Conservation (phyloP, 2,113 vertebrate genomes). For the Dendrocopos noguchii region DNA sequence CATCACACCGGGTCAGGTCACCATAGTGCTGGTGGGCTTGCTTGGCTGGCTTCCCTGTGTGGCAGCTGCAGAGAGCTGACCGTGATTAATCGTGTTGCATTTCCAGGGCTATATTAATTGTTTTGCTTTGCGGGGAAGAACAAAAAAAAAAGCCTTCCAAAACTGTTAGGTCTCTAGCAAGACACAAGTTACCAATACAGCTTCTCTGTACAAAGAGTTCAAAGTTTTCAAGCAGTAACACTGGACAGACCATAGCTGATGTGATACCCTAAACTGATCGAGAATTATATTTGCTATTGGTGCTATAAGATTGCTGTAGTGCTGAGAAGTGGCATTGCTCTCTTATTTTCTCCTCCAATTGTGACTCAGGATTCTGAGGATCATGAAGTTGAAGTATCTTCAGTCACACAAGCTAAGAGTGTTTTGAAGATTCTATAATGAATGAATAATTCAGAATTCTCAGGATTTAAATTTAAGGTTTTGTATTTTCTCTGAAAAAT, state of each 20-base stretch:
- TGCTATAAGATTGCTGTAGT: background rate
- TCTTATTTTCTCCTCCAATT: background rate
- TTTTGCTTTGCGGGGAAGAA: background rate
- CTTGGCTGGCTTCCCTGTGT: background rate
- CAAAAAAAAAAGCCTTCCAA: background rate
- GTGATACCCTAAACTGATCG: background rate
- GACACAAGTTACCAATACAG: background rate
- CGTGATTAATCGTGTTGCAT: conserved; percentile 10
- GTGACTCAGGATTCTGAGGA: background rate
- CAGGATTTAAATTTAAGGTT: background rate
- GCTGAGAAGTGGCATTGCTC: background rate
- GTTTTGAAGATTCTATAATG: background rate
- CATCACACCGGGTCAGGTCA: background rate
- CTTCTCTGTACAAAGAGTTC: background rate
- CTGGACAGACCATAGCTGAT: background rate
- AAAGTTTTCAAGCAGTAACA: background rate
- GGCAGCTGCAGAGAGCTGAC: conserved; percentile 26
- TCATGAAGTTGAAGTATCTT: background rate
- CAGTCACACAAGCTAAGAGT: background rate
- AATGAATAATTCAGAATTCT: background rate
- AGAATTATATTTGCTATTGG: background rate
- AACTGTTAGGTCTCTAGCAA: background rate
- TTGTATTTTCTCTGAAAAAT: background rate
- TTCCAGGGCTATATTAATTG: background rate
- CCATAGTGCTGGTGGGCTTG: background rate